Conservation (phyloP, 2,888 invertebrate genomes). For the Drosophila mimetica region DNA sequence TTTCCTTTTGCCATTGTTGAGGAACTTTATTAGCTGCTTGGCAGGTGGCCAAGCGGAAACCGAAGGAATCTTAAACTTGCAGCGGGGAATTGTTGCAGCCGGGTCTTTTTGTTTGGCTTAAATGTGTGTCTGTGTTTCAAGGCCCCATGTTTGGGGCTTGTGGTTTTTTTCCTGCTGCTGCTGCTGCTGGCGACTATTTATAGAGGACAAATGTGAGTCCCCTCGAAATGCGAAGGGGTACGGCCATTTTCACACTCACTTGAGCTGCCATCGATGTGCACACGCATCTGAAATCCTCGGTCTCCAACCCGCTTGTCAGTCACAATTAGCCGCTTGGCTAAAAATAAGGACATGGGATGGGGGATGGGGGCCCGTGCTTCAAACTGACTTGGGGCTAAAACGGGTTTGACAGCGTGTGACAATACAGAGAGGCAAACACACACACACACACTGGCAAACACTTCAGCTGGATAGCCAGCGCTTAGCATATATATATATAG, state of each 20-base stretch:
- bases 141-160: not conserved
- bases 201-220: constrained; percentile 38
- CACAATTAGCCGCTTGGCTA: constrained; percentile 74
- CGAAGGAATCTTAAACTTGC: constrained; percentile 37
- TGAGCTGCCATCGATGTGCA: constrained; percentile 61
- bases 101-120: constrained; percentile 3
- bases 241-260: constrained; percentile 68
- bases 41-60: constrained; percentile 61
- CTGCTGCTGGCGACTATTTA: constrained; percentile 46
- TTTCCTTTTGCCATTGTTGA: constrained; percentile 26
- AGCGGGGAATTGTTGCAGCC: constrained; percentile 12
- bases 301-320: constrained; percentile 57
- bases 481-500: constrained; percentile 50
- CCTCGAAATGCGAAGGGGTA: constrained; percentile 20
- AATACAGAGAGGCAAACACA: constrained; percentile 50
- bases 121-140: constrained; percentile 18
- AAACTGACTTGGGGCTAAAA: constrained; percentile 62
- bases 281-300: constrained; percentile 23
- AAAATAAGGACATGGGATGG: constrained; percentile 58
- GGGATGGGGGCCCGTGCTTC: constrained; percentile 51
- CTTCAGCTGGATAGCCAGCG: constrained; percentile 37
- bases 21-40: constrained; percentile 66
- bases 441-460: constrained; percentile 21
- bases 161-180: not conserved
- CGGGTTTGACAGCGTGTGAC: constrained; percentile 72